These are phyloP conservation scores for Boloria selene DNA, from an alignment of 2,888 invertebrate genomes.

Conservation along the genomic window DNA sequence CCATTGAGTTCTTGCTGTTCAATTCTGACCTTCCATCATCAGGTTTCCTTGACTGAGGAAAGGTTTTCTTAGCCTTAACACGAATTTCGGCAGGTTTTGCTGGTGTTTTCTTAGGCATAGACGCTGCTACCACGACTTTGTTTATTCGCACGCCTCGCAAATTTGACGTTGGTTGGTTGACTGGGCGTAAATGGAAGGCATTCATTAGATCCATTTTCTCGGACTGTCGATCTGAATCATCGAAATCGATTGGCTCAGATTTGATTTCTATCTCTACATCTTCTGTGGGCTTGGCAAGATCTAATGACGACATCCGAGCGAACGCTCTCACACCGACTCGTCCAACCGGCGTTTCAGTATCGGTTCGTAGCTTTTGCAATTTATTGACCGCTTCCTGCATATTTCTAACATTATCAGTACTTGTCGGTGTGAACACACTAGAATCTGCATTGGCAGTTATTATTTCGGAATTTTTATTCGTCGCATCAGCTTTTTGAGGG, in stretches of 20 bases:
- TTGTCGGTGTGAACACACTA: constrained; percentile 61
- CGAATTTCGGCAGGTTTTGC: constrained; percentile 52
- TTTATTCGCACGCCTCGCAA: constrained; percentile 69
- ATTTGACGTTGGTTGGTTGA: constrained; percentile 49
- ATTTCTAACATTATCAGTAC: constrained; percentile 55
- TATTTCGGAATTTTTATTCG: constrained; percentile 47
- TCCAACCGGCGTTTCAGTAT: constrained; percentile 56
- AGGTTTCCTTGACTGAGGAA: constrained; percentile 65
- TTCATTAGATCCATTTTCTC: constrained; percentile 72
- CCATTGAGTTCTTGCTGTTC: constrained; percentile 75
- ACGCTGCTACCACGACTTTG: constrained; percentile 58
- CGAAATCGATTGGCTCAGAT: constrained; percentile 68
- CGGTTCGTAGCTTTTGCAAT: constrained; percentile 55
- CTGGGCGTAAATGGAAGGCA: constrained; percentile 65
- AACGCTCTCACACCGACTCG: constrained; percentile 72
- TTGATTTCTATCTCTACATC: constrained; percentile 67
- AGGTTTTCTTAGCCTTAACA: constrained; percentile 67
- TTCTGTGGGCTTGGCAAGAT: constrained; percentile 35
- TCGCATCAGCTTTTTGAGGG: constrained; percentile 41
- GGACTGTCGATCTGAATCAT: constrained; percentile 62
- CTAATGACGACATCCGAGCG: constrained; percentile 67
- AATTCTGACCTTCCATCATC: constrained; percentile 66
- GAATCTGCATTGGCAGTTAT: constrained; percentile 53
- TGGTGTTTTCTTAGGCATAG: constrained; percentile 46
- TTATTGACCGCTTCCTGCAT: constrained; percentile 60